Conservation (phyloP, 1,140 invertebrate species). For the Gonatopus flavifemur region DNA sequence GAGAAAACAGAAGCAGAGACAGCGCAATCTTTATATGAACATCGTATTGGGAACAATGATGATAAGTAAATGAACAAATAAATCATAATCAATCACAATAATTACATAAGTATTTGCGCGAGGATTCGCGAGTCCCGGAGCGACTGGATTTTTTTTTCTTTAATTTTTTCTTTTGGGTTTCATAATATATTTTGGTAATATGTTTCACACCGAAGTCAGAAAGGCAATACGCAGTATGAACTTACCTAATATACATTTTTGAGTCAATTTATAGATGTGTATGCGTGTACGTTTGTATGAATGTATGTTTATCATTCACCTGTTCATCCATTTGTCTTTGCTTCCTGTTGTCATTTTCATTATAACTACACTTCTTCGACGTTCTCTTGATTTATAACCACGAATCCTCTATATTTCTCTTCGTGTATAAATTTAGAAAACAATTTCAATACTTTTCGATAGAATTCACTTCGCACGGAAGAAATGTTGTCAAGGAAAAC, state of each 20-base stretch:
- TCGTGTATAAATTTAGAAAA: no score
- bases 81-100: no score
- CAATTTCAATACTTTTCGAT: no score
- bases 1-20: background rate
- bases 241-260: conserved; percentile 52
- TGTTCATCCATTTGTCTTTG: conserved; percentile 22
- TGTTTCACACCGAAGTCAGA: conserved; percentile 58
- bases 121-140: conserved; percentile 34
- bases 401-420: conserved; percentile 22
- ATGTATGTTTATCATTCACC: conserved; percentile 33
- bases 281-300: conserved; percentile 45
- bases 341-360: conserved; percentile 14
- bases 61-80: no score
- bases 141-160: conserved; percentile 44
- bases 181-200: conserved; percentile 6
- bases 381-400: conserved; percentile 11
- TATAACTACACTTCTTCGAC: conserved; percentile 12
- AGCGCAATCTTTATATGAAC: no score
- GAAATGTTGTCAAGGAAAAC: no score
- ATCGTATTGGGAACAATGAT: no score
- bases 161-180: conserved; percentile 50
- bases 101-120: conserved; percentile 20
- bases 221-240: conserved; percentile 60
- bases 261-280: conserved; percentile 39
- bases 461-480: no score